These are phyloP conservation scores for Sebastes diploproa DNA, from an alignment of 2,797 vertebrate species.

Conservation along the genomic window DNA sequence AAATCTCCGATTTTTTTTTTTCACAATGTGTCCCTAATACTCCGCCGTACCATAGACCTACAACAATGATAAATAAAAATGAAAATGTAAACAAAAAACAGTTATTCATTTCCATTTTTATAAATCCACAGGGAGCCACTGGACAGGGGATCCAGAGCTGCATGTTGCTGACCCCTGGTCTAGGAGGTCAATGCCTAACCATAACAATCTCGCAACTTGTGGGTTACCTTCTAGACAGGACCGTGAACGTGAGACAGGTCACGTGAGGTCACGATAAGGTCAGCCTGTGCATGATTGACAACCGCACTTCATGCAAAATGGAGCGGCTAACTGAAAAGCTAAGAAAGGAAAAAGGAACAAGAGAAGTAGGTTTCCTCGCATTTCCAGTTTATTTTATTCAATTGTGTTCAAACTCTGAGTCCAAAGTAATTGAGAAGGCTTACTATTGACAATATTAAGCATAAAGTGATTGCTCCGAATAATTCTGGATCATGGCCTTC, in stretches of 20 bases:
- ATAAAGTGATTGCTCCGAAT: not conserved
- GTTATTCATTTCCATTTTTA: no score
- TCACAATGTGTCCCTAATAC: no score
- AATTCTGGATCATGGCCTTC: not conserved
- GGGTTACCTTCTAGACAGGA: not conserved
- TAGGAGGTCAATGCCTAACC: not conserved
- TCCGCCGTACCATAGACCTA: no score
- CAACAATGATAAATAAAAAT: no score
- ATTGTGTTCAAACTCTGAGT: not conserved
- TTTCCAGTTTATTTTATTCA: not conserved
- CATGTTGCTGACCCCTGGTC: no score
- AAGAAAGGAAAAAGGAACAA: not conserved
- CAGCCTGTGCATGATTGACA: not conserved
- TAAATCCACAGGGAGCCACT: no score
- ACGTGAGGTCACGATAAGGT: not conserved
- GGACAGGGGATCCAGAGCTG: accelerated
- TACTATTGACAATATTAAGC: no score
- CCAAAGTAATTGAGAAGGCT: no score
- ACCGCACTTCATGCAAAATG: not conserved
- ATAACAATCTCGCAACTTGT: not conserved
- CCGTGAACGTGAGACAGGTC: not conserved
- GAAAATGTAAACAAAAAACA: no score
- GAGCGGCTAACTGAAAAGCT: no score
- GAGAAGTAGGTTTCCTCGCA: not conserved
- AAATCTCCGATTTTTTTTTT: no score